phyloP scores from a whole-genome alignment of 2,888 invertebrate genomes.

The Lissonota sp. region DNA sequence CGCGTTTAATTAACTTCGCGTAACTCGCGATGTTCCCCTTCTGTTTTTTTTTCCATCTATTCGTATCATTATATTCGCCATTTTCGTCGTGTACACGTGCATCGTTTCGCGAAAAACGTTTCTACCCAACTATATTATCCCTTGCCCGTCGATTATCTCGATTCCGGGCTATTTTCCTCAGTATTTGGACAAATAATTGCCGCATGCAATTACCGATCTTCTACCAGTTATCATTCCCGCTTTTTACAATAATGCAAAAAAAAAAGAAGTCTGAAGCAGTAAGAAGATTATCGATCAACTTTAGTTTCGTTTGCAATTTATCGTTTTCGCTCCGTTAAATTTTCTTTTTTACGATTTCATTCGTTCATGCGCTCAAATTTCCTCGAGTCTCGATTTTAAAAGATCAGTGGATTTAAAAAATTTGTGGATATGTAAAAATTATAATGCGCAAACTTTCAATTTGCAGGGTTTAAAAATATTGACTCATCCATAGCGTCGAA shows the following conservation, averaged over 20 bases:
- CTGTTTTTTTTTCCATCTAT: slow-evolving; percentile 55
- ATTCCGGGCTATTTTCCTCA: slow-evolving; percentile 21
- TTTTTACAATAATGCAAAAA: too few species aligned
- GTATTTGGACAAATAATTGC: slow-evolving; percentile 73
- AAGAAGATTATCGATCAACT: slow-evolving; percentile 44
- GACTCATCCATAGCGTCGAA: too few species aligned
- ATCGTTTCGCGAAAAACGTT: slow-evolving; percentile 12
- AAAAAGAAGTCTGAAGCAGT: too few species aligned
- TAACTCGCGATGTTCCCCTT: slow-evolving; percentile 71
- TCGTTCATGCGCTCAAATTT: slow-evolving; percentile 47
- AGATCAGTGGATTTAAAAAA: too few species aligned
- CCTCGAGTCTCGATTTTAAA: not conserved
- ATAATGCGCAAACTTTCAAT: too few species aligned
- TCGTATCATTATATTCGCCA: slow-evolving; percentile 30
- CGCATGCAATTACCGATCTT: slow-evolving; percentile 76
- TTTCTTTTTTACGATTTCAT: too few species aligned
- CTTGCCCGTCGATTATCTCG: slow-evolving; percentile 37
- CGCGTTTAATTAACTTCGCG: slow-evolving; percentile 78
- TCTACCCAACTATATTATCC: slow-evolving; percentile 35
- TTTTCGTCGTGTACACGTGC: slow-evolving; percentile 20
- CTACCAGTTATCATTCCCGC: slow-evolving; percentile 42
- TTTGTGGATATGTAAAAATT: too few species aligned
- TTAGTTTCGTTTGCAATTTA: slow-evolving; percentile 53
- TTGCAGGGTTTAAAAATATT: too few species aligned
- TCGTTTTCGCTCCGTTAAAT: slow-evolving; percentile 17